Evolutionary conservation across 2,888 invertebrate species (phyloP), one percentile per base, ranked within the genome.

Genomic region (Tipula helvola): DNA sequence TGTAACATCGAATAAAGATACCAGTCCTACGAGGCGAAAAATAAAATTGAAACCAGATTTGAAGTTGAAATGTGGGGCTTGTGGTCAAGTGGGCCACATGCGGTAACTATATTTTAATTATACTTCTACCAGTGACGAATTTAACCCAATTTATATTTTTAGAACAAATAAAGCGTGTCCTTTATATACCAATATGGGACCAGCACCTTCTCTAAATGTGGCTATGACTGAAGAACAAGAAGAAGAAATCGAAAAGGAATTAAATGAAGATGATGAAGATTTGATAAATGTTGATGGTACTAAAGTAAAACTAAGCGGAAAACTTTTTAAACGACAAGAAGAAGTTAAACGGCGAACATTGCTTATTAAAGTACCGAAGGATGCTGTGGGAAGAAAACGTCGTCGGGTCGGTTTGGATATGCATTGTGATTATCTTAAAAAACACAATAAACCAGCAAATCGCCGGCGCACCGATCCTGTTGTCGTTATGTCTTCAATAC

Each of bases 141-240:
- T 47, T 47, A 86, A 86, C 13, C n/a, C n/a, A 16, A 39, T 39
- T 39, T 39, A 3, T 39, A 39, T 7, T 86, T 86, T 86, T 36
- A 86, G 98, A 87, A 99, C 99, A 0, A 99, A 99, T 92, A 98
- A 99, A 91, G 97, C 99, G 12, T 99, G 99, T 91, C 99, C 99
- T 0, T 91, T 97, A 86, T 99, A 98, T 91, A 96, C 96, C 87
- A 95, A 95, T 87, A 92, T 93, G 16, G 93, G 93, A 85, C 92
- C 93, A 18, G 90, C 93, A 4, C 93, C 94, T 12, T 93, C 95
- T 0, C 93, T 95, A 71, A 94, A 94, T 89, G 94, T 94, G 2
- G 94, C 95, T 0, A 93, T 95, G 92, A 96, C 95, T 0, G 97
- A 97, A 89, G 96, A 97, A 89, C 95, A 97, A 89, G 97, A 97